These are phyloP conservation scores for Pachliopta kotzebuea DNA, from an alignment of 2,888 invertebrate genomes.

Conservation along the genomic window DNA sequence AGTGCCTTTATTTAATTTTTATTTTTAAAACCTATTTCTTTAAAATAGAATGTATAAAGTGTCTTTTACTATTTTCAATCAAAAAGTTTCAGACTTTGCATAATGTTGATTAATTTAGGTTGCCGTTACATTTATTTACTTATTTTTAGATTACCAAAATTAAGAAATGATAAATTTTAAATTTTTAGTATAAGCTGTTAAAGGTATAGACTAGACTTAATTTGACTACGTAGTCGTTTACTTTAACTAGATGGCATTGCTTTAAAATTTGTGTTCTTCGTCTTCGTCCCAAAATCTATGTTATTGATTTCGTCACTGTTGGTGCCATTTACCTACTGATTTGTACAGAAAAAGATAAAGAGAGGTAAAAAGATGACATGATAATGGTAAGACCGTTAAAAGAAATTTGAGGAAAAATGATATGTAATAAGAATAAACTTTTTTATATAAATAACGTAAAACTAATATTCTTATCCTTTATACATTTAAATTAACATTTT, in stretches of 20 bases:
- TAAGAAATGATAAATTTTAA: neutral
- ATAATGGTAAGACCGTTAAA: neutral
- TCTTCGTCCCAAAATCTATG: neutral
- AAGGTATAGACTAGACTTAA: conserved; percentile 2
- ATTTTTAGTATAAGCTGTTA: neutral
- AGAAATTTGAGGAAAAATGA: neutral
- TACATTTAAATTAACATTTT: too few relatives aligned
- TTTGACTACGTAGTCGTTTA: neutral
- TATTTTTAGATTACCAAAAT: too few relatives aligned
- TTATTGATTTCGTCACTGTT: conserved; percentile 14
- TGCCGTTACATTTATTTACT: too few relatives aligned
- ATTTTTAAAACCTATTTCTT: too few relatives aligned
- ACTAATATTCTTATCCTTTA: too few relatives aligned
- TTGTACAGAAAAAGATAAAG: conserved; percentile 1
- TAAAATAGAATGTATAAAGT: too few relatives aligned
- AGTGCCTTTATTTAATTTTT: too few relatives aligned
- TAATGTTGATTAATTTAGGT: too few relatives aligned
- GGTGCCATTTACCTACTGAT: conserved; percentile 13
- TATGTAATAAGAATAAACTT: neutral
- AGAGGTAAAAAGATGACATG: too few relatives aligned
- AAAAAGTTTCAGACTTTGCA: too few relatives aligned
- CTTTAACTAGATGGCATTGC: conserved; percentile 20
- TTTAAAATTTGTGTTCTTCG: neutral
- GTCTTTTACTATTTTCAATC: too few relatives aligned
- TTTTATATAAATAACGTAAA: neutral